phyloP scores from a whole-genome alignment of 1,140 invertebrate species.

The Drosophila tsacasi region DNA sequence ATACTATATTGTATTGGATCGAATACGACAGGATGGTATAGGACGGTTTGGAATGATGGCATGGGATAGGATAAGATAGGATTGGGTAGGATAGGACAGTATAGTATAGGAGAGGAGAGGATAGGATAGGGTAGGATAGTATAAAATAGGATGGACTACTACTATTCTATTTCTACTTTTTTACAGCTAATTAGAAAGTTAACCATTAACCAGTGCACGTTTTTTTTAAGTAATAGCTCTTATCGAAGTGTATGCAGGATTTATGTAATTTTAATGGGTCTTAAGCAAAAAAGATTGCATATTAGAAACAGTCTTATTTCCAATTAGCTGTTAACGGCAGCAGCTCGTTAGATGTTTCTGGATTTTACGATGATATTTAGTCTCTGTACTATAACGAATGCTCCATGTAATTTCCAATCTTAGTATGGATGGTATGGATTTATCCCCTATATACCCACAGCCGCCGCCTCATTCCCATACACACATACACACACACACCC shows the following conservation, averaged over 20 bases:
- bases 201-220: too few relatives aligned
- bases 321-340: too few relatives aligned
- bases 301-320: too few relatives aligned
- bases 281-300: too few relatives aligned
- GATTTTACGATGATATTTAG: not conserved
- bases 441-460: slow-evolving; percentile 7
- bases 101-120: not conserved
- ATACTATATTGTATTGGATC: too few relatives aligned
- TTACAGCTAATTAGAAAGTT: too few relatives aligned
- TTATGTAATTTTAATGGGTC: too few relatives aligned
- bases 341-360: too few relatives aligned
- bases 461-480: not conserved
- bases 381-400: not conserved
- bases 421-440: not conserved
- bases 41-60: not conserved
- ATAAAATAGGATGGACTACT: too few relatives aligned
- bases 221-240: too few relatives aligned
- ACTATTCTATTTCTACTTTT: too few relatives aligned
- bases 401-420: not conserved
- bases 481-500: not conserved
- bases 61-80: not conserved
- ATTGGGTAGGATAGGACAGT: not conserved
- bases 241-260: too few relatives aligned
- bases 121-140: not conserved
- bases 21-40: not conserved